Base-by-base conservation (phyloP, 2,113 vertebrate species). In the Calidris pygmaea region DNA sequence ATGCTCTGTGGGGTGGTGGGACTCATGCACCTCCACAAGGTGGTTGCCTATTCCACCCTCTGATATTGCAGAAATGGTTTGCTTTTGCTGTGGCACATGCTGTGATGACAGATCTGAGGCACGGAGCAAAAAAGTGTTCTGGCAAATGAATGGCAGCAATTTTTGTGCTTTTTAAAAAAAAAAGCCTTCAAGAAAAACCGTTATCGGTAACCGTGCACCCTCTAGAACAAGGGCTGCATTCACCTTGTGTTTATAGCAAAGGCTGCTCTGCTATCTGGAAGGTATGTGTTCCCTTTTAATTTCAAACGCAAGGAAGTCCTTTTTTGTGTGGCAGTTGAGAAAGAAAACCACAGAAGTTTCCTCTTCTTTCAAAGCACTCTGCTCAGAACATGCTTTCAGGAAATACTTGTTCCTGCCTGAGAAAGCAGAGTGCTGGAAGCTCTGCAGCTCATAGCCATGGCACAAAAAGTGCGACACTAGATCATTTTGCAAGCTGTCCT, bases 261-360 rank as follows among this genome's bases (percentile, higher is more conserved):
- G 45, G 34, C 78, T 71, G 67, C 35, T 70, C 35, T 1, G 1
- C 62, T 87, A 0, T 91, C 81, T 75, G 72, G 29, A 75, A 81
- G 24, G 39, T 29, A 24, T 37, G 29, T 67, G 45, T 77, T 85
- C 79, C 21, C 43, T 97, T 91, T 94, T 93, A 12, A 56, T 81
- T 82, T 95, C 53, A 76, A 63, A 87, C 9, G 8, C 39, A 76
- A 87, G 85, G 87, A 93, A 90, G 73, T 94, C 71, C 68, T 95
- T 90, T 81, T 94, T 59, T 79, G 76, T 52, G 58, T 87, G 53
- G 48, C 77, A 66, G 83, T 95, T 95, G 72, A 95, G 87, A 91
- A 80, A 56, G 74, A 93, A 96, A 96, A 95, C 89, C 90, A 19
- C 94, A 87, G 39, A 87, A 76, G 80, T 84, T 96, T 95, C 94